Base-by-base conservation (phyloP, 2,888 invertebrate species). In the Drosophila monieri region DNA sequence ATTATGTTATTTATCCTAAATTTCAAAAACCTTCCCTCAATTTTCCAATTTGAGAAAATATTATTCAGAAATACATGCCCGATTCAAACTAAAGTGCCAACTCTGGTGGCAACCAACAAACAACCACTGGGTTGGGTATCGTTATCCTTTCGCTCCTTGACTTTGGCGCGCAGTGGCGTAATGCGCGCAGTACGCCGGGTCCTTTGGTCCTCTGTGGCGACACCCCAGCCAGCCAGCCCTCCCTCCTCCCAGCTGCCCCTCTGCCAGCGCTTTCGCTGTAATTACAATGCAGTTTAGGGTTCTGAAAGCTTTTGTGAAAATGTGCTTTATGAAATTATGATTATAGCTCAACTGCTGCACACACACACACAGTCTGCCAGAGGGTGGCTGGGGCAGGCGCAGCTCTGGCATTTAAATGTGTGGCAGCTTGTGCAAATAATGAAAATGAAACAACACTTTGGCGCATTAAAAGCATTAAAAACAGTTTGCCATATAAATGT, bases 251-350 rank as follows among this genome's bases (percentile, higher is more conserved):
- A 18, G 37, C 18, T 49, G 55, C 15, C 18, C 30, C 37, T 52
- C 48, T 21, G 64, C 55, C 64, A 68, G 53, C 54, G 61, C 55
- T 61, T 72, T 52, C 73, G 60, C 69, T 81, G 76, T 87, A 87
- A 85, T 80, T 83, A 78, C 88, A 88, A 83, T 87, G 87, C 88
- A 88, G 87, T 85, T 87, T 84, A 85, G 87, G 85, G 88, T 77
- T 81, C 80, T 88, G 88, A 88, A 88, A 88, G 88, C 88, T 88
- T 88, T 88, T 88, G 88, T 88, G 83, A 86, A 88, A 88, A 84
- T 84, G 86, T 88, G 81, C 88, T 89, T 88, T 88, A 89, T 89
- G 89, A 89, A 88, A 88, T 88, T 88, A 88, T 88, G 89, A 84
- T 88, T 89, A 88, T 85, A 84, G 87, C 87, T 87, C 86, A 86